Percentiles rank a stretch among this genome's conserved stretches.
These are phyloP conservation scores for Seriola rivoliana DNA, from an alignment of 2,113 vertebrate genomes.

Conservation along the genomic window DNA sequence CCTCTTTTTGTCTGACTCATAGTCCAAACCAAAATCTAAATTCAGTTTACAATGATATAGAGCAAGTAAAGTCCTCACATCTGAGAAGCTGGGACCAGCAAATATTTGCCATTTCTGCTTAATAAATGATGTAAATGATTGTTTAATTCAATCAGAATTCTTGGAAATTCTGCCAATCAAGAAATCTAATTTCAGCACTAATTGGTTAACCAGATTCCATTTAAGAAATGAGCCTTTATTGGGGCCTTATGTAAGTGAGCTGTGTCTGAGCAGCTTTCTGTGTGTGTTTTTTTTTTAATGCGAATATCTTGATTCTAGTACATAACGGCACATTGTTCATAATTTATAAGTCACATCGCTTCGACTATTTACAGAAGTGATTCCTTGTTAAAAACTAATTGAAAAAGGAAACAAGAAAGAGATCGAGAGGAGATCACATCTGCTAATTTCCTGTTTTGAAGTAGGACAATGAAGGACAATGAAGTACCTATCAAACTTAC, in stretches of 20 bases:
- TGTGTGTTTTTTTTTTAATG: too few relatives aligned
- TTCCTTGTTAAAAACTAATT: neutral
- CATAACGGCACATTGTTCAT: neutral
- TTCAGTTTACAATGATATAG: too few relatives aligned
- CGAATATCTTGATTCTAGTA: neutral
- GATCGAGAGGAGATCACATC: neutral
- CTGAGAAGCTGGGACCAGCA: neutral
- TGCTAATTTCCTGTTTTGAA: slow-evolving; percentile 11
- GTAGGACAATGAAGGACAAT: neutral
- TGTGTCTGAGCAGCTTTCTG: neutral
- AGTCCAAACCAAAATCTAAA: too few relatives aligned
- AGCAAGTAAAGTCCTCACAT: neutral
- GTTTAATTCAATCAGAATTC: neutral
- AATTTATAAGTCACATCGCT: slow-evolving; percentile 5
- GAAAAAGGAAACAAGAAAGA: neutral
- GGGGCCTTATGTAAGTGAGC: slow-evolving; percentile 28
- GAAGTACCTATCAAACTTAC: neutral
- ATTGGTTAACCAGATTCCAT: neutral
- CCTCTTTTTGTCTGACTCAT: neutral
- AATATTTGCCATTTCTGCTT: neutral
- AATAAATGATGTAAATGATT: neutral
- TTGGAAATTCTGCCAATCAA: neutral
- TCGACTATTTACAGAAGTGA: neutral
- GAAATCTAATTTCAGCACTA: neutral
- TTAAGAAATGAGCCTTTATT: neutral